phyloP scores from a whole-genome alignment of 2,797 vertebrate species.

The Synaphobranchus kaupii region DNA sequence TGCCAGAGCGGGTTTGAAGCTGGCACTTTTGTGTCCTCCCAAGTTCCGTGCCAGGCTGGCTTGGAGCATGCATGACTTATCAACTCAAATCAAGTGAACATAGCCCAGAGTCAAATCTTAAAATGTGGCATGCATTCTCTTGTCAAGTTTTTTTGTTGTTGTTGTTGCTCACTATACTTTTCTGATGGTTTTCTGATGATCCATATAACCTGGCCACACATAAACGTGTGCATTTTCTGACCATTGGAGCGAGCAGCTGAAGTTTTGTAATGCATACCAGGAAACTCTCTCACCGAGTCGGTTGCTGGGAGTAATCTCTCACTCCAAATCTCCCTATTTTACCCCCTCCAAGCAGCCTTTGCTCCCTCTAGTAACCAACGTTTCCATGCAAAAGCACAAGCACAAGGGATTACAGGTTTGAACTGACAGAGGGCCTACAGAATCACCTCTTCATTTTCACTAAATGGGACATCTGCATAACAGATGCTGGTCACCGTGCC shows the following conservation, averaged over 20 bases:
- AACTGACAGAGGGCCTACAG: neutral
- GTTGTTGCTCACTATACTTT: neutral
- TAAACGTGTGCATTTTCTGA: slow-evolving; percentile 24
- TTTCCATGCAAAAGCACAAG: slow-evolving; percentile 1
- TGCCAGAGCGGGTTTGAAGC: neutral
- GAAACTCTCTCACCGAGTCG: neutral
- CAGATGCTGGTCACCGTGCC: slow-evolving; percentile 16
- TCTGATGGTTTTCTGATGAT: slow-evolving; percentile 19
- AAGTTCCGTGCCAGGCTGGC: neutral
- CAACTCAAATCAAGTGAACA: slow-evolving; percentile 2
- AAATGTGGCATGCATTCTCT: slow-evolving; percentile 20
- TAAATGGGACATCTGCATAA: neutral
- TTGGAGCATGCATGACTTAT: neutral
- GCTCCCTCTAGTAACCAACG: neutral
- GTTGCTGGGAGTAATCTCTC: slow-evolving; percentile 34
- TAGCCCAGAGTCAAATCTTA: slow-evolving; percentile 50
- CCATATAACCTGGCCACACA: slow-evolving; percentile 32
- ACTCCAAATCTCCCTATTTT: neutral
- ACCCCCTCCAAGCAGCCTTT: neutral
- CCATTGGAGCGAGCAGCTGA: slow-evolving; percentile 17
- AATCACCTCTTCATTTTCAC: slow-evolving; percentile 1
- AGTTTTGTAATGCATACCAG: slow-evolving; percentile 19
- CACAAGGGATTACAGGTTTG: neutral
- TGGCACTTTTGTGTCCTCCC: neutral
- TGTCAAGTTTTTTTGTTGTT: neutral